These are phyloP conservation scores for Apodemia hepburni DNA, from an alignment of 2,888 invertebrate genomes.

Conservation along the genomic window DNA sequence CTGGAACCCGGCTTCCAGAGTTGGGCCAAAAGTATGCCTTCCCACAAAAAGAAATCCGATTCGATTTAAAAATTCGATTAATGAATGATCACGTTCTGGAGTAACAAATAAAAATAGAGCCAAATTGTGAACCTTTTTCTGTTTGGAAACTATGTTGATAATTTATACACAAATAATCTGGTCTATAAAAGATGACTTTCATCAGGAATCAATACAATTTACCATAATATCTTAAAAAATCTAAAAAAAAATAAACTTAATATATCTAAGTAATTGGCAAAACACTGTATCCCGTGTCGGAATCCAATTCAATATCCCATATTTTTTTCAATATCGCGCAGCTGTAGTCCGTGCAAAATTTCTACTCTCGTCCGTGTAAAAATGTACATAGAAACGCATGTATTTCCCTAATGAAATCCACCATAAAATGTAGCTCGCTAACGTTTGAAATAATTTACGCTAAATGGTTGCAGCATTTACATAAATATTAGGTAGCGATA, in stretches of 20 bases:
- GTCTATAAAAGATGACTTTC: neutral
- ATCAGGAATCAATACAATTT: neutral
- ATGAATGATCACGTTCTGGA: too few relatives aligned
- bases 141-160: too few relatives aligned
- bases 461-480: conserved; percentile 64
- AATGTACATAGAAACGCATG: conserved; percentile 22
- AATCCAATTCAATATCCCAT: conserved; percentile 17
- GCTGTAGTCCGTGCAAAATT: conserved; percentile 12
- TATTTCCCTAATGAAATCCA: conserved; percentile 27
- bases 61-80: too few relatives aligned
- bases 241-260: neutral
- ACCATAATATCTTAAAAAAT: neutral
- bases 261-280: conserved; percentile 12
- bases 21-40: too few relatives aligned
- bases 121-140: too few relatives aligned
- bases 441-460: conserved; percentile 65
- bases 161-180: too few relatives aligned
- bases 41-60: too few relatives aligned
- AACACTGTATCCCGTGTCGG: conserved; percentile 10
- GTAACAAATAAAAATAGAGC: too few relatives aligned
- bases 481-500: conserved; percentile 62
- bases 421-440: conserved; percentile 52
- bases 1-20: too few relatives aligned
- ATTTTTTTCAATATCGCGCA: conserved; percentile 22
- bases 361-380: conserved; percentile 16